Percentiles rank a stretch among this genome's conserved stretches.
These are phyloP conservation scores for Scartelaos histophorus DNA, from an alignment of 2,113 vertebrate genomes.

Conservation along the genomic window DNA sequence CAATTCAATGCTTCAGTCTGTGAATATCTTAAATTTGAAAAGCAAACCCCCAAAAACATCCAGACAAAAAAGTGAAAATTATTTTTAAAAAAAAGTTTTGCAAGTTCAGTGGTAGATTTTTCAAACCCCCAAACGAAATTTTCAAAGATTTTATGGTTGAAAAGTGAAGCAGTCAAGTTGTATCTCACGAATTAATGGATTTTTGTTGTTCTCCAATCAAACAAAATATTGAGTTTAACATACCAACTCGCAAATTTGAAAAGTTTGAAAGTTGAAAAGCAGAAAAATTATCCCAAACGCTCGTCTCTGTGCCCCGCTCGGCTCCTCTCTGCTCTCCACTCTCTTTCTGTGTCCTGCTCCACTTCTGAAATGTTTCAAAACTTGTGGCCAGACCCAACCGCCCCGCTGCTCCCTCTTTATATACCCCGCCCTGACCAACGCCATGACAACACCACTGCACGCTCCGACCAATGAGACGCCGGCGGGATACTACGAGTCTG, in stretches of 20 bases:
- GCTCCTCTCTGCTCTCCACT: slow-evolving; percentile 34
- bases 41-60: slow-evolving; percentile 64
- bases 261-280: background rate
- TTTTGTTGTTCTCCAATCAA: background rate
- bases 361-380: slow-evolving; percentile 70
- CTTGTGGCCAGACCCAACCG: slow-evolving; percentile 78
- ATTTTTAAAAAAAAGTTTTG: background rate
- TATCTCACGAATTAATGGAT: background rate
- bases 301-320: slow-evolving; percentile 29
- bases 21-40: slow-evolving; percentile 40
- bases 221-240: background rate
- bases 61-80: slow-evolving; percentile 43
- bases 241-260: background rate
- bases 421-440: slow-evolving; percentile 77
- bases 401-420: slow-evolving; percentile 72
- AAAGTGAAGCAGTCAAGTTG: background rate
- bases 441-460: slow-evolving; percentile 44
- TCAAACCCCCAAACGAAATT: background rate
- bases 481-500: slow-evolving; percentile 13
- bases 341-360: slow-evolving; percentile 48
- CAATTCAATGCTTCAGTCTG: background rate
- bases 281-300: slow-evolving; percentile 17
- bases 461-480: slow-evolving; percentile 69
- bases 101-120: background rate
- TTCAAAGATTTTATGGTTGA: no score